Evolutionary conservation across 2,797 vertebrate genomes (phyloP), one percentile per base, ranked within the genome.

Genomic region (Cyprinodon diabolis): DNA sequence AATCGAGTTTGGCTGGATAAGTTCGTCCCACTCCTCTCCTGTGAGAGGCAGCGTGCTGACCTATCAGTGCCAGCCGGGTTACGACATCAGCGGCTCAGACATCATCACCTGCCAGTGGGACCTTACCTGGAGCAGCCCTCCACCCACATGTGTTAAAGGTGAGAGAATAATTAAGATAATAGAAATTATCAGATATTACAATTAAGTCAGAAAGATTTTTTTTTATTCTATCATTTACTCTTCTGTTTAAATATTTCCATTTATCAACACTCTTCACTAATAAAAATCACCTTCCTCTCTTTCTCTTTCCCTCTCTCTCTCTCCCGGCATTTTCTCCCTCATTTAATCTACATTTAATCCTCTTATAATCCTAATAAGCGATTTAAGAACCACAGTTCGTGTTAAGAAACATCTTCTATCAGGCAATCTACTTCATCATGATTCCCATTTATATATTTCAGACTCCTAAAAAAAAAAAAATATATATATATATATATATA

Each of bases 81-180:
- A 97, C 72, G 96, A 98, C 90, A 97, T 98, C 80, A 94, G 95
- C 0, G 97, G 97, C 81, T 96, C 96, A 7, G 97, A 98, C 91
- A 97, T 98, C 78, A 96, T 98, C 84, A 98, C 96, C 82, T 98
- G 97, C 90, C 97, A 98, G 79, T 98, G 97, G 97, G 97, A 98
- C 89, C 93, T 98, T 54, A 96, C 96, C 68, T 98, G 97, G 97
- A 98, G 96, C 93, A 97, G 96, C 63, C 95, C 90, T 63, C 96
- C 97, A 0, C 97, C 97, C 0, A 96, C 95, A 25, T 98, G 97
- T 87, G 94, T 96, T 69, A 97, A 97, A 92, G 95, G 97, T 98
- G 80, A 94, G 94, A 66, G 9, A 35, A 67, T 14, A 62, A 9
- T 7, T 23, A 23, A 37, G 23, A 51, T 23, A 45, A 65, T 15